Base-by-base conservation (phyloP, 1,140 invertebrate genomes). In the Ostrea denselamellosa region DNA sequence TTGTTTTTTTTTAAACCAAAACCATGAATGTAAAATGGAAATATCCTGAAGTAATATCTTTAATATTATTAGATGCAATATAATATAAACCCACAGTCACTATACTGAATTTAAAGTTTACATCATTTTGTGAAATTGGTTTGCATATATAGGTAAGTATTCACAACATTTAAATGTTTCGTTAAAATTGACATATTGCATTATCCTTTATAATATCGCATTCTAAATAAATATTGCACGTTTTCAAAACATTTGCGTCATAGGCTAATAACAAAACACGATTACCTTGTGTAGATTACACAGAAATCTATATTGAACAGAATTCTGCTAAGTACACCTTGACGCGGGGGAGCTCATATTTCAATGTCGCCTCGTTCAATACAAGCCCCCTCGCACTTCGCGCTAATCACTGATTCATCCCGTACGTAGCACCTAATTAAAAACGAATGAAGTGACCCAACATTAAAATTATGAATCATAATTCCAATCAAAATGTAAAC, bases 391-490 rank as follows among this genome's bases (percentile, higher is more conserved):
- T 77, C 28, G 25, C 68, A 4, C 28, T 28, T 3, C 28, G 0
- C 7, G 28, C 25, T 77, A 28, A 77, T 77, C 68, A 77, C 68
- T 77, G 68, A 77, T 77, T 77, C 68, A 77, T 77, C 34, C 25
- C 68, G 68, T 25, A 68, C 65, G 65, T n/a, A 68, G n/a, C 65
- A 77, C 68, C 68, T 77, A 28, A 77, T 34, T 28, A 17, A 77
- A 77, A 77, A 77, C 25, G 25, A 77, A 77, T 77, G 68, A 44
- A 77, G 25, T 77, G 68, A 77, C 68, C 68, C 28, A 62, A 77
- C 28, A 14, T 28, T 28, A 34, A 77, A 77, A 14, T 19, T 62
- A 77, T 77, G 68, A 77, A 77, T 77, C 68, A 77, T 77, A 77
- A 77, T 28, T 28, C 25, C 68, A 14, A 77, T 71, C 25, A 77